These are phyloP conservation scores for Empis stercorea DNA, from an alignment of 2,888 invertebrate genomes.

Conservation along the genomic window DNA sequence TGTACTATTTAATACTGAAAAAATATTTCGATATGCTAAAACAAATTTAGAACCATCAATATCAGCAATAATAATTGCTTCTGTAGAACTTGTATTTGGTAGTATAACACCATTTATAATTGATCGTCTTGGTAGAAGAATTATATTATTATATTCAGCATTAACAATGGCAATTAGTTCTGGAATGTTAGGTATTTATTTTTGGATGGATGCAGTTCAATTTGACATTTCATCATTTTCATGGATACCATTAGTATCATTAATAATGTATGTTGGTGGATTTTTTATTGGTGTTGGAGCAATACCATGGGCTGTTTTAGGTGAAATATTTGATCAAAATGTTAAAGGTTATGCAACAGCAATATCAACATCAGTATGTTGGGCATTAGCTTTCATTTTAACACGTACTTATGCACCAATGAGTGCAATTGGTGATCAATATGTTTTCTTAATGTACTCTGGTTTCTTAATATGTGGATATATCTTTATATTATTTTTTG, in stretches of 20 bases:
- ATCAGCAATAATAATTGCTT: conserved; percentile 58
- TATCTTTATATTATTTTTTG: conserved; percentile 56
- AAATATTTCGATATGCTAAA: conserved; percentile 55
- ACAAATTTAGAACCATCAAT: conserved; percentile 45
- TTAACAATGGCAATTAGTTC: conserved; percentile 51
- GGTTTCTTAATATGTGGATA: conserved; percentile 46
- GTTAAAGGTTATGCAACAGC: conserved; percentile 66
- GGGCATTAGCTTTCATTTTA: conserved; percentile 61
- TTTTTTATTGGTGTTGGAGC: conserved; percentile 70
- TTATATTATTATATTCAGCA: conserved; percentile 58
- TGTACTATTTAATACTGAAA: conserved; percentile 64
- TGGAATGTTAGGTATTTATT: conserved; percentile 48
- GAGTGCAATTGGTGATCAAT: conserved; percentile 47
- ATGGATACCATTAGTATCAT: conserved; percentile 58
- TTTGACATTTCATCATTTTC: conserved; percentile 38
- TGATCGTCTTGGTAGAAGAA: conserved; percentile 61
- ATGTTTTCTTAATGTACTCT: conserved; percentile 62
- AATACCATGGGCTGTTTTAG: conserved; percentile 69
- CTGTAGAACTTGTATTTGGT: conserved; percentile 61
- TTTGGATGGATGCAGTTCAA: conserved; percentile 42
- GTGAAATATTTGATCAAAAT: conserved; percentile 67
- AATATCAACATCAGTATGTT: conserved; percentile 63
- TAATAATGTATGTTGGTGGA: conserved; percentile 60
- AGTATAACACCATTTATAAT: conserved; percentile 58
- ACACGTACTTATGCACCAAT: conserved; percentile 56